Conservation (phyloP, 2,888 invertebrate genomes). For the Halictus quadricinctus region DNA sequence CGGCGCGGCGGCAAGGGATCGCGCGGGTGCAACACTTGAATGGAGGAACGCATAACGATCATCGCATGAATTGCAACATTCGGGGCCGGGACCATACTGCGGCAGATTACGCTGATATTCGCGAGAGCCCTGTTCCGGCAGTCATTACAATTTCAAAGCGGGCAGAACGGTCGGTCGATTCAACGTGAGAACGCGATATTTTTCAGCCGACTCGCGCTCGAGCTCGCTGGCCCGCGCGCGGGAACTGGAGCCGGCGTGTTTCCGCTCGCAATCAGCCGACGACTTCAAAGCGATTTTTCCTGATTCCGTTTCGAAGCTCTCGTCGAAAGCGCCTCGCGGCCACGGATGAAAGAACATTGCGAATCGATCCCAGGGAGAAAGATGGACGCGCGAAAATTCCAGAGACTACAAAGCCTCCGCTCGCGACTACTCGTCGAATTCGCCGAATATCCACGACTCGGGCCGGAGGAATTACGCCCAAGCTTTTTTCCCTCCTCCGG, state of each 20-base stretch:
- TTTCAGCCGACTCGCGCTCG: neutral
- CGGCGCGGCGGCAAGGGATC: neutral
- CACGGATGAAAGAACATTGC: neutral
- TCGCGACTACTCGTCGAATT: neutral
- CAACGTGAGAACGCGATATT: constrained; percentile 23
- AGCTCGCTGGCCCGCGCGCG: neutral
- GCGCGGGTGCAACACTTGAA: constrained; percentile 35
- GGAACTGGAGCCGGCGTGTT: neutral
- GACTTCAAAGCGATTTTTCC: constrained; percentile 49
- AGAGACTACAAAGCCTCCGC: neutral
- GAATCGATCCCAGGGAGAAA: neutral
- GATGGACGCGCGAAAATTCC: neutral
- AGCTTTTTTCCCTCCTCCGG: neutral
- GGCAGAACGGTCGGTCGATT: constrained; percentile 30
- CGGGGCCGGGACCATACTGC: constrained; percentile 34
- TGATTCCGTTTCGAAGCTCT: constrained; percentile 18
- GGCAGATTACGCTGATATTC: constrained; percentile 51
- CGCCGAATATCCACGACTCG: neutral
- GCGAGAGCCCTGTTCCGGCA: constrained; percentile 24
- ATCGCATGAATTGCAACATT: constrained; percentile 57
- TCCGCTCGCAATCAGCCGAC: constrained; percentile 47
- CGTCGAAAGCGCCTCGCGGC: neutral
- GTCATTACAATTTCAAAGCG: constrained; percentile 58
- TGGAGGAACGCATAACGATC: constrained; percentile 64
- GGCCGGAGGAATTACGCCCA: neutral